Evolutionary conservation across 2,888 invertebrate genomes (phyloP).

Genomic region (Agrochola lota): DNA sequence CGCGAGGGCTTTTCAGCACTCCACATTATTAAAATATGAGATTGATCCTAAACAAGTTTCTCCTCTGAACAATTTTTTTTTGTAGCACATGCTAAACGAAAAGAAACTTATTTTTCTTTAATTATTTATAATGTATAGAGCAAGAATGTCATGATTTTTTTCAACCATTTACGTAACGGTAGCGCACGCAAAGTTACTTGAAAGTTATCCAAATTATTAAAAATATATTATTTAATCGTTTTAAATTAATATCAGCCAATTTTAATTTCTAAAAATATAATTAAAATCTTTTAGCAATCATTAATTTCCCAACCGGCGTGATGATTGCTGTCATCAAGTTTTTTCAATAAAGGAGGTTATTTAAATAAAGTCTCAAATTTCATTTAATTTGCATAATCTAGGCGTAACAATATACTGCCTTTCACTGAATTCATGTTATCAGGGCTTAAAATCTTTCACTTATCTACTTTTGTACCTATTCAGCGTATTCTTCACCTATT

Average conservation of each 20-base stretch:
- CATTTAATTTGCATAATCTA: conserved; percentile 47
- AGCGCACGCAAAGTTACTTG: conserved; percentile 12
- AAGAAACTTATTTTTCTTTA: too few relatives aligned
- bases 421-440: conserved; percentile 31
- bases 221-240: not conserved
- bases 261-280: conserved; percentile 3
- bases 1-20: conserved; percentile 10
- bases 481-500: not conserved
- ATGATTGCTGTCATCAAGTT: conserved; percentile 30
- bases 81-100: not conserved
- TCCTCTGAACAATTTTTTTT: not conserved
- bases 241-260: not conserved
- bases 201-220: conserved; percentile 23
- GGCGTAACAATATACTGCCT: conserved; percentile 19
- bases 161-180: not conserved
- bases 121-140: not conserved
- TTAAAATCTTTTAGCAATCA: conserved; percentile 24
- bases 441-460: conserved; percentile 15
- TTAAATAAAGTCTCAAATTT: conserved; percentile 27
- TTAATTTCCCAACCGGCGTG: conserved; percentile 33
- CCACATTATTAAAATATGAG: not conserved
- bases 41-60: not conserved
- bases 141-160: not conserved
- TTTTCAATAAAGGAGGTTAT: conserved; percentile 33
- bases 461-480: not conserved